phyloP scores from a whole-genome alignment of 2,888 invertebrate genomes.

The Uropetala carovei region DNA sequence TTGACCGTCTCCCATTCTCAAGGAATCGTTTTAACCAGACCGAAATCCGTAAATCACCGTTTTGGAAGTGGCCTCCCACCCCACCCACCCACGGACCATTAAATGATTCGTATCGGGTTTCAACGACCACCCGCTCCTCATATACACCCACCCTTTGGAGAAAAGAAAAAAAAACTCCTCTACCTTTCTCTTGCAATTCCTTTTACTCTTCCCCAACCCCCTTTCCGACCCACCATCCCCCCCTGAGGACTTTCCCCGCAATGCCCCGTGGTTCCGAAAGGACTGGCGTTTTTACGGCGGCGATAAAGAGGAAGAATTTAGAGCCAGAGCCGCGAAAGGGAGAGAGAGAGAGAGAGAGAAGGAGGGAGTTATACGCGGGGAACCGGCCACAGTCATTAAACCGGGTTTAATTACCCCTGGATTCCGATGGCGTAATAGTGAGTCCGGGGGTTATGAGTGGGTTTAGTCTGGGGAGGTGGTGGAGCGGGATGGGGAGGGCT shows the following conservation, averaged over 20 bases:
- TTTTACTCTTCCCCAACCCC: neutral
- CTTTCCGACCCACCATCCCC: too few species aligned
- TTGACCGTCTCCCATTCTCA: constrained; percentile 30
- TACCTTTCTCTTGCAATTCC: neutral
- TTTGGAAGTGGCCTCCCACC: neutral
- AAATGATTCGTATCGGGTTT: constrained; percentile 27
- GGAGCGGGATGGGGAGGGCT: too few species aligned
- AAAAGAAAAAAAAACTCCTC: neutral
- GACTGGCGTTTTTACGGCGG: constrained; percentile 2
- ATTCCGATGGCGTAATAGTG: constrained; percentile 37
- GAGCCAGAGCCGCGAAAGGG: neutral
- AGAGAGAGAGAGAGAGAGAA: neutral
- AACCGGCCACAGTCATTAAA: constrained; percentile 36
- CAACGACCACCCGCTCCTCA: neutral
- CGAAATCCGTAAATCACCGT: constrained; percentile 19
- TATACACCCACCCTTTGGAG: neutral
- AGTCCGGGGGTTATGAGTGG: constrained; percentile 25
- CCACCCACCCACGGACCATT: neutral
- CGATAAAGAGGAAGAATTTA: constrained; percentile 16
- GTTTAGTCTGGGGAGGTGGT: neutral
- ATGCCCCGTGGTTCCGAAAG: too few species aligned
- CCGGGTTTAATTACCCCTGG: constrained; percentile 36
- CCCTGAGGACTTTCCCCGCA: too few species aligned
- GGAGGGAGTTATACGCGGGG: constrained; percentile 8
- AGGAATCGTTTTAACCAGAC: constrained; percentile 23